phyloP scores from a whole-genome alignment of 1,140 invertebrate genomes.

The Panonychus citri region DNA sequence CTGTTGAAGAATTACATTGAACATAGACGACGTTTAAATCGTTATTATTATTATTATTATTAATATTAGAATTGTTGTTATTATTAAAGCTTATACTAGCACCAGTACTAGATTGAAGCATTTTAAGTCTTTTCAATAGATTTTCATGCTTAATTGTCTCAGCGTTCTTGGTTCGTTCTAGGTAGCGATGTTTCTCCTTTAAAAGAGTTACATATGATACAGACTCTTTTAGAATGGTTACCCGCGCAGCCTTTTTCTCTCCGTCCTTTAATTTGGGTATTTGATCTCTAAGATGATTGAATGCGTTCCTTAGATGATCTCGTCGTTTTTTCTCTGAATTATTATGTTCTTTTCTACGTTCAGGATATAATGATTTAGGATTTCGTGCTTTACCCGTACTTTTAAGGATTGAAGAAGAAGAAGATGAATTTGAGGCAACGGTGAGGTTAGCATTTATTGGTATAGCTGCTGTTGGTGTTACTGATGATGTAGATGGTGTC shows the following conservation, averaged over 20 bases:
- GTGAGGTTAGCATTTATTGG: too few relatives aligned
- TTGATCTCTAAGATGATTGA: constrained; percentile 9
- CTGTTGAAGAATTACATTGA: too few relatives aligned
- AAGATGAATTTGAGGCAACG: too few relatives aligned
- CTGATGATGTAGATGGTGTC: too few relatives aligned
- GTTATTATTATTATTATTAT: too few relatives aligned
- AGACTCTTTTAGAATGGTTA: constrained; percentile 11
- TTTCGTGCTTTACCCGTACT: too few relatives aligned
- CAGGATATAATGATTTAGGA: neutral
- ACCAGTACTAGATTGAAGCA: neutral
- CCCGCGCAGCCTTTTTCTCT: constrained; percentile 10
- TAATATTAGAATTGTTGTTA: too few relatives aligned
- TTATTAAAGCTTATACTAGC: too few relatives aligned
- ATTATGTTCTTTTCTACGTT: constrained; percentile 10
- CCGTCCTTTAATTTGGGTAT: constrained; percentile 9
- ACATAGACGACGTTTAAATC: too few relatives aligned
- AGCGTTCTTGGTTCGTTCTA: constrained; percentile 6
- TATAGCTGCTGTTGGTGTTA: too few relatives aligned
- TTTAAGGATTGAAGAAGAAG: too few relatives aligned
- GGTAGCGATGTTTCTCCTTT: constrained; percentile 2
- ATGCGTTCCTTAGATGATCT: constrained; percentile 13
- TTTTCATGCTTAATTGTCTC: constrained; percentile 7
- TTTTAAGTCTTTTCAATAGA: neutral
- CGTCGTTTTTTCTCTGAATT: constrained; percentile 12
- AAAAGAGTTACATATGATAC: constrained; percentile 4